Evolutionary conservation across 1,140 invertebrate species (phyloP).

Genomic region (Delia radicum): DNA sequence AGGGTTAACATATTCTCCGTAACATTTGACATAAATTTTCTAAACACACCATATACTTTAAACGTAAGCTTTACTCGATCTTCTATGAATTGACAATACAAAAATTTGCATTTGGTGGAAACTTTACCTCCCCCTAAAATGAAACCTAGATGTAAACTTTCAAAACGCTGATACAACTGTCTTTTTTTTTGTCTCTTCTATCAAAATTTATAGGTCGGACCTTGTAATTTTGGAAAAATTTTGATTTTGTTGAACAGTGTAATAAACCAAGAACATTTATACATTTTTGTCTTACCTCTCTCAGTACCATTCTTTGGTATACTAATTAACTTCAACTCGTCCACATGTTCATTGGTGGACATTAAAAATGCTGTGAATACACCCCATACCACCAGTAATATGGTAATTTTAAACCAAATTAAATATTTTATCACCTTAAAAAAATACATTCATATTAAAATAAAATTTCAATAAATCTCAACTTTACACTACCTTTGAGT

Average conservation of each 20-base stretch:
- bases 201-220: too few relatives aligned
- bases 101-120: too few relatives aligned
- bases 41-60: too few relatives aligned
- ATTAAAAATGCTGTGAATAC: slow-evolving; percentile 68
- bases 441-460: background rate
- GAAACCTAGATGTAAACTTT: too few relatives aligned
- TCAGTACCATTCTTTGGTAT: slow-evolving; percentile 57
- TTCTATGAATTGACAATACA: too few relatives aligned
- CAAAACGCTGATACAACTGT: too few relatives aligned
- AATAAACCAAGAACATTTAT: background rate
- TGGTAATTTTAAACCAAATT: slow-evolving; percentile 55
- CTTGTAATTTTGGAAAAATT: too few relatives aligned
- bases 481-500: slow-evolving; percentile 14
- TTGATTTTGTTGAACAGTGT: too few relatives aligned
- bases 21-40: too few relatives aligned
- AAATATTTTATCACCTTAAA: slow-evolving; percentile 40
- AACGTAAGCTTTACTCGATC: too few relatives aligned
- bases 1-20: too few relatives aligned
- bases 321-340: slow-evolving; percentile 63
- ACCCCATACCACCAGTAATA: slow-evolving; percentile 61
- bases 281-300: slow-evolving; percentile 33
- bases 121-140: too few relatives aligned
- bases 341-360: slow-evolving; percentile 65
- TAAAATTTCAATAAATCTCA: background rate
- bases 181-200: background rate